Conservation (phyloP, 2,888 invertebrate genomes). For the Venusia cambrica region DNA sequence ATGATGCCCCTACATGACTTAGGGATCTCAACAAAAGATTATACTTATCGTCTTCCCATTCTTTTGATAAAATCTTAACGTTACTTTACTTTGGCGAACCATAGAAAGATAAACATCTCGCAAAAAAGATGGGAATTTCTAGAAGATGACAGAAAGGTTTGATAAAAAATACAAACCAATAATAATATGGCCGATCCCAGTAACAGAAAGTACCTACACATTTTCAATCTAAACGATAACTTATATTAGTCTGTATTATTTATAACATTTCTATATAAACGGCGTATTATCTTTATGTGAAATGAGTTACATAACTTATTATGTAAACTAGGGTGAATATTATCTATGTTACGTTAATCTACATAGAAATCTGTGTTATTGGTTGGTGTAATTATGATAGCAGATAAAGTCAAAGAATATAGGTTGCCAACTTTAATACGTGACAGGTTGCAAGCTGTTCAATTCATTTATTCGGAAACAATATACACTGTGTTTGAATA, state of each 20-base stretch:
- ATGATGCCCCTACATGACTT: no score
- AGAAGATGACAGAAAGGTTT: slow-evolving; percentile 1
- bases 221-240: slow-evolving; percentile 29
- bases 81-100: no score
- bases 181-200: slow-evolving; percentile 32
- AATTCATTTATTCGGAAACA: neutral
- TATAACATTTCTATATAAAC: slow-evolving; percentile 23
- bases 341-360: slow-evolving; percentile 19
- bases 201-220: slow-evolving; percentile 31
- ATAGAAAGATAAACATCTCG: no score
- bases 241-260: slow-evolving; percentile 14
- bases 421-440: slow-evolving; percentile 8
- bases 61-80: no score
- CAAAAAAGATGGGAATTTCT: neutral
- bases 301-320: slow-evolving; percentile 20
- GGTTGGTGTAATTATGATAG: slow-evolving; percentile 4
- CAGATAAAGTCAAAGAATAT: slow-evolving; percentile 1
- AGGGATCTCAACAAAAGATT: no score
- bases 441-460: neutral
- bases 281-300: slow-evolving; percentile 22
- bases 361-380: slow-evolving; percentile 19
- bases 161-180: slow-evolving; percentile 37
- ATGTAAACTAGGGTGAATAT: slow-evolving; percentile 15
- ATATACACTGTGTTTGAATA: no score
- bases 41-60: no score